These are phyloP conservation scores for Spialia ferax DNA, from an alignment of 2,888 invertebrate genomes.

Conservation along the genomic window DNA sequence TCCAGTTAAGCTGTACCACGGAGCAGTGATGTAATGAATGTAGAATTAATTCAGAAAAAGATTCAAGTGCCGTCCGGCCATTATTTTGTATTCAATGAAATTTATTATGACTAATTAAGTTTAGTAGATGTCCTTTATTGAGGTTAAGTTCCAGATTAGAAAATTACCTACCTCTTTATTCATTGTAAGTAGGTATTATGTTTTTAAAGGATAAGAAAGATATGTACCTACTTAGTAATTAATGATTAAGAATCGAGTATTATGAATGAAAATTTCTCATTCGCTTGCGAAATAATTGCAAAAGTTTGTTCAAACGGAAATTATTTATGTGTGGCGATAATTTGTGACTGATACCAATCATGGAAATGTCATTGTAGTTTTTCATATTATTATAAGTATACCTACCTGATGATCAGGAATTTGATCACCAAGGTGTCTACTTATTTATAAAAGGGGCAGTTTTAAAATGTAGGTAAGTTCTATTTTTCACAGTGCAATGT, in stretches of 20 bases:
- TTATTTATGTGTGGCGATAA: conserved; percentile 1
- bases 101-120: conserved; percentile 43
- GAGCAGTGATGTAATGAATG: conserved; percentile 43
- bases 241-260: background rate
- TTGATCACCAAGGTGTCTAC: too few species aligned
- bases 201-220: background rate
- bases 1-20: conserved; percentile 39
- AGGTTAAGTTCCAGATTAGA: conserved; percentile 40
- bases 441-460: too few species aligned
- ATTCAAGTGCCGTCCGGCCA: conserved; percentile 36
- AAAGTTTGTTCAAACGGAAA: background rate
- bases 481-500: too few species aligned
- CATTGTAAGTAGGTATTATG: background rate
- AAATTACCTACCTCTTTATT: conserved; percentile 33
- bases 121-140: conserved; percentile 43
- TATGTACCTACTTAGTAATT: background rate
- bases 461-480: too few species aligned
- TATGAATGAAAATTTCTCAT: background rate
- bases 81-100: conserved; percentile 42
- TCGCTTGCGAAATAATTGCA: conserved; percentile 1
- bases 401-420: too few species aligned
- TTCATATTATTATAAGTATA: too few species aligned
- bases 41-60: conserved; percentile 41
- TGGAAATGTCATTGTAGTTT: background rate
- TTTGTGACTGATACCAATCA: background rate